Percentiles rank a stretch among this genome's conserved stretches.
Conservation (phyloP, 2,797 vertebrate genomes). For the Prionace glauca region DNA sequence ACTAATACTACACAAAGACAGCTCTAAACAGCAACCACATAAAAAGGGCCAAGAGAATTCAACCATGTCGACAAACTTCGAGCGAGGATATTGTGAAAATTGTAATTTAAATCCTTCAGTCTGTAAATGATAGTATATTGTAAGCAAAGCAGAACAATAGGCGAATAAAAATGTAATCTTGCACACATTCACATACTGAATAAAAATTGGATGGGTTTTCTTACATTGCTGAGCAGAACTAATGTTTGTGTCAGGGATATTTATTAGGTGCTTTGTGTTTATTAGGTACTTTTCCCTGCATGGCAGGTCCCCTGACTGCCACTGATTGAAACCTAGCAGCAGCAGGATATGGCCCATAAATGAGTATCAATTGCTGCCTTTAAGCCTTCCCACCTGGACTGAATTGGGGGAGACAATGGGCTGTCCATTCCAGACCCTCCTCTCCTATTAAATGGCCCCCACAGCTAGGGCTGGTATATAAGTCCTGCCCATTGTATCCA, state of each 20-base stretch:
- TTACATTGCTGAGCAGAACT: background rate
- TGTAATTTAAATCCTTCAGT: background rate
- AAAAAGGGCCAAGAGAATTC: background rate
- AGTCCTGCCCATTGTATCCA: background rate
- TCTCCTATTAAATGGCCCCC: background rate
- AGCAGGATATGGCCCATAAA: background rate
- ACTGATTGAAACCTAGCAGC: background rate
- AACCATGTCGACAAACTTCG: background rate
- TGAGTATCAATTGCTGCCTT: background rate
- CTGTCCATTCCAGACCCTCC: background rate
- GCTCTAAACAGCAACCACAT: background rate
- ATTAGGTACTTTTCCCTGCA: background rate
- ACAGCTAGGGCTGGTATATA: background rate
- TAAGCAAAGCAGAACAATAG: background rate
- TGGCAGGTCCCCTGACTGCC: background rate
- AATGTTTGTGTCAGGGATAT: background rate
- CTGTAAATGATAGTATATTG: background rate
- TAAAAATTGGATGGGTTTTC: background rate
- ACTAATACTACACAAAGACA: background rate
- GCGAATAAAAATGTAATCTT: background rate
- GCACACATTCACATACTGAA: background rate
- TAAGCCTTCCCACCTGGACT: background rate
- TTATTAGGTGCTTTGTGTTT: background rate
- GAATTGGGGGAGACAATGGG: background rate
- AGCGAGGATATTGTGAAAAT: background rate